Evolutionary conservation across 2,888 invertebrate genomes (phyloP), one percentile per base, ranked within the genome.

Genomic region (Omphaloscelis lunosa): DNA sequence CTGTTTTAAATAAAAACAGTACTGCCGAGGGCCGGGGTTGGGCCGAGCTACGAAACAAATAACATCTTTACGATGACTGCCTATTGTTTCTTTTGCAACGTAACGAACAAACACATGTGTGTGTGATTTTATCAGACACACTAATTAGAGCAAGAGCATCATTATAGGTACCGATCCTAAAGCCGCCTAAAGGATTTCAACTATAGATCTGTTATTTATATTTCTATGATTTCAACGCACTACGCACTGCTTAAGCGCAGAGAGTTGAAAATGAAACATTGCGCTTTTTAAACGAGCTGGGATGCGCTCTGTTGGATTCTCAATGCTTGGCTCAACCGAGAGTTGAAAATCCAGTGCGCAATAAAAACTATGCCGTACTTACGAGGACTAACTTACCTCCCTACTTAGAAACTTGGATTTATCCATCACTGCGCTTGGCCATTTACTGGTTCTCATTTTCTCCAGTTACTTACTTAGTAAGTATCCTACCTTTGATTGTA

Each of bases 91-190:
- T 39, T 39, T 63, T 39, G 4, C 11, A 53, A 53, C n/a, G 11
- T 11, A 53, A n/a, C 11, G 53, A 53, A n/a, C 51, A 41, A 27
- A 65, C 15, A 23, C 12, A 34, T 51, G 17, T 53, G 41, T 39
- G 23, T 41, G n/a, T 39, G 17, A n/a, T 27, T 41, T 27, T 3
- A 41, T 65, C 3, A 62, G 59, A n/a, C 34, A 51, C 34, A 72
- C 29, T 67, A 78, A 82, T 77, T 77, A 62, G 29, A 66, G 58
- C 69, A 48, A 53, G 53, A n/a, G 39, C 23, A 62, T 62, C 34
- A 39, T 39, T 62, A 8, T 39, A 15, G 15, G 63, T 39, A 62
- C 23, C 39, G 15, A 48, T 17, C 45, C 48, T 48, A 48, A 51
- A 51, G 20, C 51, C 51, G 20, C 2, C 51, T 45, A 20, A 45